These are phyloP conservation scores for Lindbergichthys nudifrons DNA, from an alignment of 2,797 vertebrate species.

Conservation along the genomic window DNA sequence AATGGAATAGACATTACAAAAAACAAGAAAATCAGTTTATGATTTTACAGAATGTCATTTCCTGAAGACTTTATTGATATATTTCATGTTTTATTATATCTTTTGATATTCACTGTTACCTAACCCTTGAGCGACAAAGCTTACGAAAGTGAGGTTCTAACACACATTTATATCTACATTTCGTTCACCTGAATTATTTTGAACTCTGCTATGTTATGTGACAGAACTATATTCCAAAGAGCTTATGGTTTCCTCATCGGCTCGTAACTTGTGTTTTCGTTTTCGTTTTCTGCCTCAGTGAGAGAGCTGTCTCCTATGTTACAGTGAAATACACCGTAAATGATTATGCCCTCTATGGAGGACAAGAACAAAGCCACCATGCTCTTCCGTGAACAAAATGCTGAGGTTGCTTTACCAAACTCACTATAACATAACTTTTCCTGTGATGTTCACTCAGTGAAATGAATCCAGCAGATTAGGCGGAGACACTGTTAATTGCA, in stretches of 20 bases:
- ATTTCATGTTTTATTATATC: neutral
- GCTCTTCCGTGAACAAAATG: conserved; percentile 39
- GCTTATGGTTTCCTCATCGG: neutral
- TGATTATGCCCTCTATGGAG: conserved; percentile 43
- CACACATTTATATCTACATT: neutral
- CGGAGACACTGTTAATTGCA: conserved; percentile 51
- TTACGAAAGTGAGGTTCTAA: conserved; percentile 1
- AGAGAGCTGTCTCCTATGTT: conserved; percentile 10
- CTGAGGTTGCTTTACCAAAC: conserved; percentile 34
- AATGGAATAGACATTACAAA: neutral
- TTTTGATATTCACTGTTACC: neutral
- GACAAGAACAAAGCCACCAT: conserved; percentile 43
- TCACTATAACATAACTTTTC: conserved; percentile 20
- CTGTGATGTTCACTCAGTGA: conserved; percentile 31
- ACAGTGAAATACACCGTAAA: conserved; percentile 41
- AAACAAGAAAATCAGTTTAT: neutral
- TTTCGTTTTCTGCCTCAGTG: conserved; percentile 6
- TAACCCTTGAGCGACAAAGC: neutral
- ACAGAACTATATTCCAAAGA: conserved; percentile 1
- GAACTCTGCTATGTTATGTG: neutral
- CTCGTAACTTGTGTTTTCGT: neutral
- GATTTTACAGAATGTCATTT: neutral
- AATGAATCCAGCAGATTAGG: conserved; percentile 36
- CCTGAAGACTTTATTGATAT: neutral
- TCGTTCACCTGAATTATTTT: neutral